Evolutionary conservation across 2,113 vertebrate species (phyloP), one percentile per base, ranked within the genome.

Genomic region (Dissostichus mawsoni): DNA sequence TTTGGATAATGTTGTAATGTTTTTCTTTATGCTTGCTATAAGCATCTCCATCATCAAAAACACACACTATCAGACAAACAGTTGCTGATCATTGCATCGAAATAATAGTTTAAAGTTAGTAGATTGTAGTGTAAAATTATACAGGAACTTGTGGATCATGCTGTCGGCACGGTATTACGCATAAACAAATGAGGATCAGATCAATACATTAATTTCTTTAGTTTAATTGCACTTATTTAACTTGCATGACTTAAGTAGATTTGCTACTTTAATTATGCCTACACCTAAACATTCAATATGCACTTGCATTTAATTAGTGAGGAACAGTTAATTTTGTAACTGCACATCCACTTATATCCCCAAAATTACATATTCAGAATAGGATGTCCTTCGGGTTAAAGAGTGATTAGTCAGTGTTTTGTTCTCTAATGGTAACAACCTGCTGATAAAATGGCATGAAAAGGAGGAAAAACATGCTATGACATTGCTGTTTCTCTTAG

Each of bases 201-300:
- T 93, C 87, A 86, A 91, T 92, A 87, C 78, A 88, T 89, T 86
- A 25, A 89, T 90, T 91, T 75, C 77, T 86, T 80, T 66, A 50
- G 56, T 65, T 86, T 89, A 90, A 92, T 92, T 90, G 74, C 75
- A 83, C 66, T 86, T 89, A 82, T 83, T 89, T 89, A 84, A 87
- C 69, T 86, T 91, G 82, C 90, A 93, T 85, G 77, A 86, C 80
- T 88, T 89, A 82, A 86, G 83, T 83, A 82, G 79, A 78, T 77
- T 88, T 87, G 55, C 63, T 62, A 10, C 70, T 83, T 90, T 93
- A 91, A 91, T 93, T 90, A 91, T 87, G 53, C 84, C 44, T 23
- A 69, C 69, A 47, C 52, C 59, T 45, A 85, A 85, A 86, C 81
- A 89, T 86, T 80, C 88, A 80, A 91, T 91, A 83, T 86, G 77